These are phyloP conservation scores for Spisula solida DNA, from an alignment of 2,888 invertebrate genomes.

Conservation along the genomic window DNA sequence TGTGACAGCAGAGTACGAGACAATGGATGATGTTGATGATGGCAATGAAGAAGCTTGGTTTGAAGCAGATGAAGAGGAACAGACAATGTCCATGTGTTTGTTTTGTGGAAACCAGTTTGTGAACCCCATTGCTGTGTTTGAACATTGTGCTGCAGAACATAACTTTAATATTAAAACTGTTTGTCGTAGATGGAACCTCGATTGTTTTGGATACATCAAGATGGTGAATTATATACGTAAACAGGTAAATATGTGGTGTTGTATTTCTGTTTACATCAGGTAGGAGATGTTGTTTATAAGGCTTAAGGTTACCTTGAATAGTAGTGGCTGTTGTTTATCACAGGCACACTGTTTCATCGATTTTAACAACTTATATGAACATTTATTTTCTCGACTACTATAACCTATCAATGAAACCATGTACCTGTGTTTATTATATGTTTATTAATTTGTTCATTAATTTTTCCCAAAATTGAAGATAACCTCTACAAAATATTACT, in stretches of 20 bases:
- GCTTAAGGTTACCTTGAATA: too few species aligned
- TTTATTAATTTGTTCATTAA: too few species aligned
- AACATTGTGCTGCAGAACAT: conserved; percentile 76
- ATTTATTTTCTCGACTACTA: too few species aligned
- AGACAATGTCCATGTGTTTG: conserved; percentile 76
- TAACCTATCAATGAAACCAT: too few species aligned
- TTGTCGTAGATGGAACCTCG: conserved; percentile 75
- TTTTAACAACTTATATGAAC: too few species aligned
- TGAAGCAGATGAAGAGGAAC: conserved; percentile 72
- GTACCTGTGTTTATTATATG: too few species aligned
- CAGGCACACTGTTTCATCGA: too few species aligned
- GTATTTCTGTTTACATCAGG: too few species aligned
- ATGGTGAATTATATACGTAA: conserved; percentile 85
- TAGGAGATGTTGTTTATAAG: too few species aligned
- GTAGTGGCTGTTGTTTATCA: too few species aligned
- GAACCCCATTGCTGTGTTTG: conserved; percentile 73
- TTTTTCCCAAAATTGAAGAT: neutral
- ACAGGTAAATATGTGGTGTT: conserved; percentile 75
- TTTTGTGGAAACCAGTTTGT: conserved; percentile 75
- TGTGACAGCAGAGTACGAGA: neutral
- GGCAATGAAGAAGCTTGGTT: conserved; percentile 70
- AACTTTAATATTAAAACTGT: conserved; percentile 75
- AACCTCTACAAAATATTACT: too few species aligned
- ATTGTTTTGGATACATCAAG: conserved; percentile 86
- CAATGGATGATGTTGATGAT: conserved; percentile 48